Evolutionary conservation across 2,113 vertebrate genomes (phyloP), one percentile per base, ranked within the genome.

Genomic region (Microtus pennsylvanicus): DNA sequence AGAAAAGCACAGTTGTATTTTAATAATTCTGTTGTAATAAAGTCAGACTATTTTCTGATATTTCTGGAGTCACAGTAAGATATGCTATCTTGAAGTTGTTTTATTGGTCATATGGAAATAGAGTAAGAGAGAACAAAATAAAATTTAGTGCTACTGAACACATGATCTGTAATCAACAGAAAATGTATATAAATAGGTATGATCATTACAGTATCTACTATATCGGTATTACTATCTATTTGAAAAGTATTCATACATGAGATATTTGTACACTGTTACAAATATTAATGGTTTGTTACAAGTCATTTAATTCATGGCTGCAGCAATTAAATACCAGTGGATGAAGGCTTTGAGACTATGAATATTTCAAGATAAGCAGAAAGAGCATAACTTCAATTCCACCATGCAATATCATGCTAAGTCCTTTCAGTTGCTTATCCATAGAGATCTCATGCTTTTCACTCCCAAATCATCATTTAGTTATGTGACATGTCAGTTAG

Each of bases 331-430:
- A 80, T 89, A 47, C 12, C 38, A 86, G 9, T 94, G 77, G 72
- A 88, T 19, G 70, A 74, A 8, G 72, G n/a, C n/a, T 65, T 76
- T 2, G 77, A 88, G 50, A 87, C 7, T 45, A n/a, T 38, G 75
- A 33, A 74, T 24, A 70, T 50, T 69, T 67, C 75, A 95, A 92
- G 19, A 61, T 42, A 83, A 87, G 72, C 55, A 93, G 47, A 96
- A 92, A 95, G 50, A 28, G 83, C 22, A 89, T 74, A 52, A 94
- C 24, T 94, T 96, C n/a, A 94, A 7, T 81, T 90, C 42, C 28
- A 50, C 0, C 83, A 38, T 11, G 45, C 50, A 28, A 50, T 70
- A 38, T 6, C 47, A 65, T 69, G 93, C 3, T 52, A 91, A 74
- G 47, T 83, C 12, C 33, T 97, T 82, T 22, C 38, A 93, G 47